These are phyloP conservation scores for Datnioides undecimradiatus DNA, from an alignment of 2,113 vertebrate species.

Conservation along the genomic window DNA sequence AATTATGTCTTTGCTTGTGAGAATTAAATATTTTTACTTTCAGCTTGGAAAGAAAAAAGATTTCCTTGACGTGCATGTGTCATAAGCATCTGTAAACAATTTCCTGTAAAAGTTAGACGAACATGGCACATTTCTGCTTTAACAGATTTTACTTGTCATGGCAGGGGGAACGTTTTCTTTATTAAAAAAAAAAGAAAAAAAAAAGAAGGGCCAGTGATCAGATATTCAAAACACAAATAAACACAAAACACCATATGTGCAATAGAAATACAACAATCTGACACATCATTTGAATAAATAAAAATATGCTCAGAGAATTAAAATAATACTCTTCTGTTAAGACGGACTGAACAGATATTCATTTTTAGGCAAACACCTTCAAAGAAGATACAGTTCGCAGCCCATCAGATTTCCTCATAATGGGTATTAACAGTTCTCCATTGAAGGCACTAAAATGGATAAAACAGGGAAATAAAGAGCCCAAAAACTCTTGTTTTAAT, in stretches of 20 bases:
- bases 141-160: not conserved
- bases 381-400: slow-evolving; percentile 25
- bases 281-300: slow-evolving; percentile 70
- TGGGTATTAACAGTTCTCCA: not conserved
- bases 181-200: not conserved
- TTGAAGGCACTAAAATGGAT: slow-evolving; percentile 44
- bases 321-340: slow-evolving; percentile 47
- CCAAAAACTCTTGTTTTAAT: not conserved
- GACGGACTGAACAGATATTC: slow-evolving; percentile 12
- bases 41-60: not conserved
- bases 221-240: slow-evolving; percentile 42
- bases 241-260: slow-evolving; percentile 42
- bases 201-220: slow-evolving; percentile 14
- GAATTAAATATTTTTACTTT: not conserved
- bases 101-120: not conserved
- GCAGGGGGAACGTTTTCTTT: not conserved
- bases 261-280: slow-evolving; percentile 35
- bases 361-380: too few species aligned
- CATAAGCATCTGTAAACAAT: not conserved
- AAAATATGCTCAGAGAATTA: slow-evolving; percentile 30
- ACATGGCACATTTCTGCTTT: slow-evolving; percentile 12
- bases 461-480: not conserved
- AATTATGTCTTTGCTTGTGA: not conserved
- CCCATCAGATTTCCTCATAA: not conserved
- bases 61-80: not conserved